Evolutionary conservation across 2,888 invertebrate genomes (phyloP).

Genomic region (Papilio demoleus): DNA sequence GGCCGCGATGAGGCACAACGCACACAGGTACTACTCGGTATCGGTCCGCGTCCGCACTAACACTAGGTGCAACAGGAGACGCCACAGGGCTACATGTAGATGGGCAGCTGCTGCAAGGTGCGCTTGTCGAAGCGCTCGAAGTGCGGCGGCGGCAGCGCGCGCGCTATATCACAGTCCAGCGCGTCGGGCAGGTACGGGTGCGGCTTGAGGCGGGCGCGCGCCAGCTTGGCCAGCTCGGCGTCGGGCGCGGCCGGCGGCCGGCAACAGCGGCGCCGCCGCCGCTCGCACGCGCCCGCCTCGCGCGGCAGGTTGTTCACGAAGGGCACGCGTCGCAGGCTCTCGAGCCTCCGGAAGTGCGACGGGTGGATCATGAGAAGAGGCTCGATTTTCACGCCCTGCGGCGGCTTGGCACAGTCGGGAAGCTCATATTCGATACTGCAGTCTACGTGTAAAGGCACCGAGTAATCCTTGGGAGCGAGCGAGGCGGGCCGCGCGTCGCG

Average conservation of each 20-base stretch:
- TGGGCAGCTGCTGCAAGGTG: slow-evolving; percentile 80
- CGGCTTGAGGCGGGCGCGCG: slow-evolving; percentile 54
- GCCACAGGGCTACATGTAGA: slow-evolving; percentile 81
- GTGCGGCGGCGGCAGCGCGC: slow-evolving; percentile 70
- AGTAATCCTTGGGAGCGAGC: slow-evolving; percentile 90
- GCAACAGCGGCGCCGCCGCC: slow-evolving; percentile 55
- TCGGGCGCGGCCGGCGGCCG: slow-evolving; percentile 53
- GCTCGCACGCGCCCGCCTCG: slow-evolving; percentile 71
- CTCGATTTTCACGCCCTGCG: slow-evolving; percentile 91
- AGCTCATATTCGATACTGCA: slow-evolving; percentile 96
- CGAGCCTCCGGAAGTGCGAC: slow-evolving; percentile 94
- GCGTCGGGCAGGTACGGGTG: slow-evolving; percentile 58
- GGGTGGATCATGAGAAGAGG: slow-evolving; percentile 95
- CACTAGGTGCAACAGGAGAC: slow-evolving; percentile 64
- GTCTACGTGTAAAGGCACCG: slow-evolving; percentile 94
- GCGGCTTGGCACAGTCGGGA: slow-evolving; percentile 94
- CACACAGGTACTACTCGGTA: slow-evolving; percentile 38
- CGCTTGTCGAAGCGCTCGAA: slow-evolving; percentile 81
- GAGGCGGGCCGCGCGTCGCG: slow-evolving; percentile 77
- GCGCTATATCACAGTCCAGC: slow-evolving; percentile 77
- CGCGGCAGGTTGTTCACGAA: slow-evolving; percentile 93
- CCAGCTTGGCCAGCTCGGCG: slow-evolving; percentile 52
- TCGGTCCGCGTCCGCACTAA: slow-evolving; percentile 54
- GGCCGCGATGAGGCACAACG: slow-evolving; percentile 43
- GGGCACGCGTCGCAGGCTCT: slow-evolving; percentile 91